Conservation (phyloP, 2,888 invertebrate species). For the Hyposoter dolosus region DNA sequence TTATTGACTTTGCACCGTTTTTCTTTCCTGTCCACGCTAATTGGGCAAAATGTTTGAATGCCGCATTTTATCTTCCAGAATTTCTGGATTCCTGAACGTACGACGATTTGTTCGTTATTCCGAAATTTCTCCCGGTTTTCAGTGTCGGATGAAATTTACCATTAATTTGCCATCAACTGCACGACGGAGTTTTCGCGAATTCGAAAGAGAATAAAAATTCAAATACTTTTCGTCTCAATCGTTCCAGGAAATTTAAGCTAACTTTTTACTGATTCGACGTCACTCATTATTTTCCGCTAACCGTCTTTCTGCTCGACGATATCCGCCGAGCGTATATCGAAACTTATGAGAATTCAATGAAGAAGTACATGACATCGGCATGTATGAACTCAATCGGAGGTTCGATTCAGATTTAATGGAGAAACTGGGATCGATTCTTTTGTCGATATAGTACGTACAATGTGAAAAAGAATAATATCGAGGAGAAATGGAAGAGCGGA, state of each 20-base stretch:
- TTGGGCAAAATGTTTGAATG: too few species aligned
- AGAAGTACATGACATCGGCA: constrained; percentile 11
- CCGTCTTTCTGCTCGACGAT: neutral
- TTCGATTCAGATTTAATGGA: constrained; percentile 80
- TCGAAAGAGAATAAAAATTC: too few species aligned
- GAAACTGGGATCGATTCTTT: constrained; percentile 69
- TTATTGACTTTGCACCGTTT: too few species aligned
- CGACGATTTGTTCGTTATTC: too few species aligned
- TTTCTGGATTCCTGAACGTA: too few species aligned
- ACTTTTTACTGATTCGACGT: neutral
- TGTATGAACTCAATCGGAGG: constrained; percentile 59
- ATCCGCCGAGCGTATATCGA: neutral
- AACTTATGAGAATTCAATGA: constrained; percentile 14
- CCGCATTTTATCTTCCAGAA: too few species aligned
- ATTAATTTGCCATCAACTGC: too few species aligned
- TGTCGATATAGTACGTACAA: constrained; percentile 30
- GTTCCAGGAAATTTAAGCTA: neutral
- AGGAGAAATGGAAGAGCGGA: constrained; percentile 4
- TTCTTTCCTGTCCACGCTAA: too few species aligned
- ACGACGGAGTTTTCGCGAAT: too few species aligned
- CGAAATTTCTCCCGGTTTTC: too few species aligned
- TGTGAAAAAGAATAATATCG: constrained; percentile 15
- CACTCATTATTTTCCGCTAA: neutral
- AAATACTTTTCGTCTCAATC: neutral
- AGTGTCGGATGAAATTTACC: too few species aligned